Evolutionary conservation across 1,140 invertebrate genomes (phyloP).

Genomic region (Lepidurus packardi): DNA sequence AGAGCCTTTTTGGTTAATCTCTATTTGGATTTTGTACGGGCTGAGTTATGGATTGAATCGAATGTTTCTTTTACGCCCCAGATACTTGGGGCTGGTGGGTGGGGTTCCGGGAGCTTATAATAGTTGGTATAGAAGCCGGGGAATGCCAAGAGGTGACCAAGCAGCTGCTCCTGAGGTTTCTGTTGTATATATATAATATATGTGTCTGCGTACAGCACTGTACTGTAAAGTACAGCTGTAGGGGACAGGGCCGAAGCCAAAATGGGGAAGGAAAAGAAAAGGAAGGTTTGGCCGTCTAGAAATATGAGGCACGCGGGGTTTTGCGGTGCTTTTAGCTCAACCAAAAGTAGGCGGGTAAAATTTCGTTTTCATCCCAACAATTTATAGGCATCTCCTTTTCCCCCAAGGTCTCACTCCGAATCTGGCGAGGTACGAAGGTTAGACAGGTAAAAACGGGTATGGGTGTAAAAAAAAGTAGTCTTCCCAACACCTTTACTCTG

Average conservation of each 20-base stretch:
- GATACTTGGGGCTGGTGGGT: background rate
- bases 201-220: no score
- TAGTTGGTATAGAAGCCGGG: background rate
- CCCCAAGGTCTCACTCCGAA: constrained; percentile 17
- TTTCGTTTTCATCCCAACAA: constrained; percentile 10
- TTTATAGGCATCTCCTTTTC: constrained; percentile 13
- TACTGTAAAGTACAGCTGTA: background rate
- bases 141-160: background rate
- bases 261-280: background rate
- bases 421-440: background rate
- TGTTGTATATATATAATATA: background rate
- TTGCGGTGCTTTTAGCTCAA: constrained; percentile 10
- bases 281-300: background rate
- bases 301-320: constrained; percentile 18
- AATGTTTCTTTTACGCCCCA: background rate
- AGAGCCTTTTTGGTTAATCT: background rate
- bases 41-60: background rate
- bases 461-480: background rate
- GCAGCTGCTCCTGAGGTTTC: constrained; percentile 18
- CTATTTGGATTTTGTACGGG: background rate
- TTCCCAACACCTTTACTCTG: background rate
- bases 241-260: background rate
- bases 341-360: constrained; percentile 2
- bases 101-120: background rate
- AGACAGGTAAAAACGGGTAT: background rate